Percentiles rank a stretch among this genome's conserved stretches.
phyloP scores from a whole-genome alignment of 2,113 vertebrate genomes.

The Phaethornis superciliosus region DNA sequence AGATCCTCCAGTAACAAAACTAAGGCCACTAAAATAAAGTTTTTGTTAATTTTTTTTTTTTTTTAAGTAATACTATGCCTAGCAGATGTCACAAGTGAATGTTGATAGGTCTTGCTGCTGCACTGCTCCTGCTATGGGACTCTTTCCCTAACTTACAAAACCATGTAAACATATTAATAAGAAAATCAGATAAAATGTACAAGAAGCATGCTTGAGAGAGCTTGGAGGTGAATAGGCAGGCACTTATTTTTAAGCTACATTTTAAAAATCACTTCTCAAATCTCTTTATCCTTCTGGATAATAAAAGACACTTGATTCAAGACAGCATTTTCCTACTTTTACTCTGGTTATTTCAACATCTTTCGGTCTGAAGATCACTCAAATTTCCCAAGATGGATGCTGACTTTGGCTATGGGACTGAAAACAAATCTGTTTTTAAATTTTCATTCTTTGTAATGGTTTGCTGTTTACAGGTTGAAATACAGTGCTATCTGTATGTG shows the following conservation, averaged over 20 bases:
- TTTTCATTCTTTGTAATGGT: not conserved
- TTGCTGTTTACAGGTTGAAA: not conserved
- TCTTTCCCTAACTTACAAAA: not conserved
- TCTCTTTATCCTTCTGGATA: not conserved
- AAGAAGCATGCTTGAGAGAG: not conserved
- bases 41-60: not conserved
- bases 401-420: not conserved
- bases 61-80: not conserved
- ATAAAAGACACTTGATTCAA: not conserved
- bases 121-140: not conserved
- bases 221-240: not conserved
- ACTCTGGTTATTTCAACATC: not conserved
- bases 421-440: not conserved
- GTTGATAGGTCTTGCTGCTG: not conserved
- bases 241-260: constrained; percentile 55
- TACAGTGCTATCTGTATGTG: not conserved
- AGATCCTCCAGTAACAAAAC: constrained; percentile 9
- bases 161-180: not conserved
- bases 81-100: not conserved
- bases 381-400: not conserved
- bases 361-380: not conserved
- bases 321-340: not conserved
- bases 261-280: not conserved
- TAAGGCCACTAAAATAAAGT: constrained; percentile 30
- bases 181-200: not conserved